A percentile compares a stretch with the other conserved stretches of the same genome.
phyloP scores from a whole-genome alignment of 1,140 invertebrate species.

The Wasmannia auropunctata region DNA sequence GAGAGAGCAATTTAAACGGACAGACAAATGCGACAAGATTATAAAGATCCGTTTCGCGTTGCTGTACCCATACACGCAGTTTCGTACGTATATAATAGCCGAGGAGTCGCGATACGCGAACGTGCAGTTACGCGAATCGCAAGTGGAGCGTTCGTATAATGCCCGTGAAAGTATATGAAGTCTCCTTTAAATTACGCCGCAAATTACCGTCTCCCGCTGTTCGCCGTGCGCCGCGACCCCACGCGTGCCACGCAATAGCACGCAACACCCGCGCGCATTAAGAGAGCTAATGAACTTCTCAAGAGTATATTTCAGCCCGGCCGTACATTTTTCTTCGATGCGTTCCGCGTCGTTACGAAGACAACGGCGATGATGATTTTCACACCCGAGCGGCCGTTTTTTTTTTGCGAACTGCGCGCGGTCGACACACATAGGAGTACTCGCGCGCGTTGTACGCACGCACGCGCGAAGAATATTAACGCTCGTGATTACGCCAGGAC shows the following conservation, averaged over 20 bases:
- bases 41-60: neutral
- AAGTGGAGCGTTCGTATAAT: conserved; percentile 56
- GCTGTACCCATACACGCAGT: neutral
- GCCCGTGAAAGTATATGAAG: conserved; percentile 61
- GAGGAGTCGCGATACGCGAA: neutral
- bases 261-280: conserved; percentile 65
- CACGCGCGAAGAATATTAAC: conserved; percentile 47
- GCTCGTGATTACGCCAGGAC: conserved; percentile 40
- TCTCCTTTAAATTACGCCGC: conserved; percentile 59
- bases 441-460: neutral
- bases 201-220: conserved; percentile 66
- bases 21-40: conserved; percentile 7
- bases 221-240: conserved; percentile 41
- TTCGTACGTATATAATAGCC: neutral
- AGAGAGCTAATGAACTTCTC: conserved; percentile 66
- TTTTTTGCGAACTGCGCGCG: conserved; percentile 11
- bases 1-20: conserved; percentile 26
- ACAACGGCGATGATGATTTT: conserved; percentile 56
- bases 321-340: conserved; percentile 44
- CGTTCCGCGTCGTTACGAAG: conserved; percentile 45
- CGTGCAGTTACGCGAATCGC: conserved; percentile 55
- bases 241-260: conserved; percentile 63
- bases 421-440: neutral
- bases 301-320: conserved; percentile 23
- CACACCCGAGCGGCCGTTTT: conserved; percentile 19